A percentile compares a stretch with the other conserved stretches of the same genome.
phyloP scores from a whole-genome alignment of 2,113 vertebrate species.

The Athene cunicularia region DNA sequence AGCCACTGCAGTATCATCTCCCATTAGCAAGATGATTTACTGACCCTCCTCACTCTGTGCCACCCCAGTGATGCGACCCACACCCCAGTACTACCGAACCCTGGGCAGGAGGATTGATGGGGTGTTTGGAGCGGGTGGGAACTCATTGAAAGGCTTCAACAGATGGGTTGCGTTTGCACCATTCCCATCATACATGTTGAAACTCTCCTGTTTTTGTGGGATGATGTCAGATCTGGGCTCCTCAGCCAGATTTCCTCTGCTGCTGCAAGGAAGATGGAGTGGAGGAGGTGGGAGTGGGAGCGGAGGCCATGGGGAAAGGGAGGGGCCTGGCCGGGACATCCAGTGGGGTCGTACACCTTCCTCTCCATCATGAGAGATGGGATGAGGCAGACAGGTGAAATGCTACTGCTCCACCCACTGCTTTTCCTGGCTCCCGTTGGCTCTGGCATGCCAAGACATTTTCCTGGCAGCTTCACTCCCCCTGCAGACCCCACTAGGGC shows the following conservation, averaged over 20 bases:
- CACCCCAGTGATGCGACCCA: rapidly evolving
- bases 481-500: rapidly evolving
- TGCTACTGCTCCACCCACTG: rapidly evolving
- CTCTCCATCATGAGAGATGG: neutral
- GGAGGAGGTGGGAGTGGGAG: neutral
- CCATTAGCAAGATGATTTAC: neutral
- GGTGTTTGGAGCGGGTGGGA: neutral
- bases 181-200: neutral
- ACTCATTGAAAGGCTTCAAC: neutral
- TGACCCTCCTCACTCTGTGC: rapidly evolving
- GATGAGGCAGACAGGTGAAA: neutral
- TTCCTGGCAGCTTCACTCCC: neutral
- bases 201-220: neutral
- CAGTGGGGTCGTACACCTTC: neutral
- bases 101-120: neutral
- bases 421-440: neutral
- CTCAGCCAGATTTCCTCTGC: neutral
- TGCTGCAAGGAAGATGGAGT: neutral
- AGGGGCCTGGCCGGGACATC: neutral
- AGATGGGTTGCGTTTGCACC: neutral
- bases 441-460: neutral
- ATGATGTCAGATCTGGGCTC: neutral
- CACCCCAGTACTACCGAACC: neutral
- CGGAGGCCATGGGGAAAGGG: neutral
- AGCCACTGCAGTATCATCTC: neutral